Evolutionary conservation across 2,113 vertebrate genomes (phyloP).

Genomic region (Zingel zingel): DNA sequence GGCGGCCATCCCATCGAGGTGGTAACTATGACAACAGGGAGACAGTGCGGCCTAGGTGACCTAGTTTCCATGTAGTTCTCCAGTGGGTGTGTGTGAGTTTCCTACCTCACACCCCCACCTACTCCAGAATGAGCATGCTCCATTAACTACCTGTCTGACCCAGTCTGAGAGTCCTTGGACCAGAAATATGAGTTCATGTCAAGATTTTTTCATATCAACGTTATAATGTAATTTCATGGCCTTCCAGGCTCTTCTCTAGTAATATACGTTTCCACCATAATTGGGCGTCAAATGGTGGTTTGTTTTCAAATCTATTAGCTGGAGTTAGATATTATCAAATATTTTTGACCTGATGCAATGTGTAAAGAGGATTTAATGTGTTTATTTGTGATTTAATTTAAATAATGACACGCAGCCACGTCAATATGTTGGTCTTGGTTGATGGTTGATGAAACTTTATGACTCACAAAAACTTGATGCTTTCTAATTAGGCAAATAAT

Average conservation of each 20-base stretch:
- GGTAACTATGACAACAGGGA: constrained; percentile 83
- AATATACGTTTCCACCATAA: constrained; percentile 5
- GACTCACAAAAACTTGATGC: neutral
- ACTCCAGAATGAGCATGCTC: constrained; percentile 67
- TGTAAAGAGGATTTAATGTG: neutral
- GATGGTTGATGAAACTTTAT: neutral
- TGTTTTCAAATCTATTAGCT: constrained; percentile 17
- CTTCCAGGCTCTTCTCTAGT: constrained; percentile 7
- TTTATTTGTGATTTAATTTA: neutral
- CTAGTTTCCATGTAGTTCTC: constrained; percentile 76
- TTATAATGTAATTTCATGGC: constrained; percentile 12
- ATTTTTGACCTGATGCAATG: neutral
- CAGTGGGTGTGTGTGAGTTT: constrained; percentile 33
- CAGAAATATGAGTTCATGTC: constrained; percentile 59
- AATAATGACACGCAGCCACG: neutral
- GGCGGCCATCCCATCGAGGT: constrained; percentile 74
- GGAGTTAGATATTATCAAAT: neutral
- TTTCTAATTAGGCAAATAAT: constrained; percentile 21
- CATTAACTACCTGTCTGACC: constrained; percentile 77
- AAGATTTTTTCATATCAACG: constrained; percentile 16
- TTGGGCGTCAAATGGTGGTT: constrained; percentile 14
- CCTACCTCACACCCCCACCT: constrained; percentile 31
- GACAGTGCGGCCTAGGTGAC: constrained; percentile 76
- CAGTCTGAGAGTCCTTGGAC: constrained; percentile 74
- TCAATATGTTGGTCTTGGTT: neutral